Conservation (phyloP, 2,888 invertebrate genomes). For the Sturmia bella region DNA sequence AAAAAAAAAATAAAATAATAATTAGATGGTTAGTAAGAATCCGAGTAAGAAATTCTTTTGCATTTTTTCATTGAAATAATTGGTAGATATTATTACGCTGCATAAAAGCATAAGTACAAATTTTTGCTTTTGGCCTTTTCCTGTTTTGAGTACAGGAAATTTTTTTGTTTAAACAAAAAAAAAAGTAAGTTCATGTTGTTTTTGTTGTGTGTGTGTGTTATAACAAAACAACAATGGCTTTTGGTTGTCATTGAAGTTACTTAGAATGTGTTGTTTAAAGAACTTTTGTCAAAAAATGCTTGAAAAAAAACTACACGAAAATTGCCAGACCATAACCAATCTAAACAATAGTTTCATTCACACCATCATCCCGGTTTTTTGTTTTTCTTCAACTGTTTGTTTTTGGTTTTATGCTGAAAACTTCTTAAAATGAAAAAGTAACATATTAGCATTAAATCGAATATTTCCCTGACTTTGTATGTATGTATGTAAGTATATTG, state of each 20-base stretch:
- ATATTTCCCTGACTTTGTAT: slow-evolving; percentile 10
- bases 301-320: slow-evolving; percentile 66
- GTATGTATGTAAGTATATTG: too few species aligned
- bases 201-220: slow-evolving; percentile 20
- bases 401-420: slow-evolving; percentile 24
- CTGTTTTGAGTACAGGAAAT: background rate
- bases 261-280: slow-evolving; percentile 37
- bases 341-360: slow-evolving; percentile 64
- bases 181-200: slow-evolving; percentile 36
- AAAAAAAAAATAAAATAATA: too few species aligned
- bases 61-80: background rate
- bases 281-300: slow-evolving; percentile 57
- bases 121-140: background rate
- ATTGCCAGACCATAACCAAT: slow-evolving; percentile 64
- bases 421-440: slow-evolving; percentile 21
- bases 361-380: slow-evolving; percentile 55
- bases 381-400: slow-evolving; percentile 25
- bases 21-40: slow-evolving; percentile 21
- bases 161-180: background rate
- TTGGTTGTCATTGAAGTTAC: slow-evolving; percentile 48
- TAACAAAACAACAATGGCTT: slow-evolving; percentile 45
- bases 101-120: background rate
- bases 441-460: slow-evolving; percentile 39
- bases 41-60: background rate
- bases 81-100: background rate